A percentile compares a stretch with the other conserved stretches of the same genome.
phyloP scores from a whole-genome alignment of 2,888 invertebrate species.

The Heteromyza rotundicornis region DNA sequence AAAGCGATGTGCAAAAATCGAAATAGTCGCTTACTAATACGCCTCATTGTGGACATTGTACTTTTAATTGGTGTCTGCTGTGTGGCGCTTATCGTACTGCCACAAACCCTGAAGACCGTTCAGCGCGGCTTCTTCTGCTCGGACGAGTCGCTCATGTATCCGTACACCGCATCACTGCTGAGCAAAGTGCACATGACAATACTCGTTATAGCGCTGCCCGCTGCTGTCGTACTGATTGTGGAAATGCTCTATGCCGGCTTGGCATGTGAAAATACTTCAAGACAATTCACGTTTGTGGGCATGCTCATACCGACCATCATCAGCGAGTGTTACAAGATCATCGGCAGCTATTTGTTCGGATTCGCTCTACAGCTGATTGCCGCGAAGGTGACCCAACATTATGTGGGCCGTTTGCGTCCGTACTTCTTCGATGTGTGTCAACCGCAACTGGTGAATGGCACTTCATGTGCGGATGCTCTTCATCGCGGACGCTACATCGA shows the following conservation, averaged over 20 bases:
- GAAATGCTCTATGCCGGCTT: conserved; percentile 46
- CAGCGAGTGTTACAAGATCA: conserved; percentile 50
- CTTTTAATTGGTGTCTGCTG: conserved; percentile 43
- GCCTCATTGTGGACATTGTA: conserved; percentile 49
- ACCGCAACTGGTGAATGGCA: conserved; percentile 32
- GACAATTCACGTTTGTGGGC: conserved; percentile 46
- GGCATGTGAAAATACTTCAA: conserved; percentile 7
- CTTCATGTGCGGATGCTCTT: conserved; percentile 34
- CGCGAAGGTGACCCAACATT: conserved; percentile 33
- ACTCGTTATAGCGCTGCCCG: conserved; percentile 44
- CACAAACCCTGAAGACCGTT: conserved; percentile 38
- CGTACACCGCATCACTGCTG: conserved; percentile 63
- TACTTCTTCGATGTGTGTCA: conserved; percentile 50
- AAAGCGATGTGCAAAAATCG: conserved; percentile 53
- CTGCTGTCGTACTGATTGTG: conserved; percentile 43
- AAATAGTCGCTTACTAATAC: conserved; percentile 48
- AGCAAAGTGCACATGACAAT: conserved; percentile 49
- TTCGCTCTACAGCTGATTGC: conserved; percentile 42
- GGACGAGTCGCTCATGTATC: conserved; percentile 88
- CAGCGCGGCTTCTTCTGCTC: conserved; percentile 90
- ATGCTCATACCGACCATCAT: conserved; percentile 48
- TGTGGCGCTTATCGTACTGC: conserved; percentile 46
- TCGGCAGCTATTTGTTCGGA: conserved; percentile 51
- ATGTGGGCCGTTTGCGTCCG: conserved; percentile 47
- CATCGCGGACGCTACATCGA: conserved; percentile 36